phyloP scores from a whole-genome alignment of 2,113 vertebrate genomes.

The Donacobius atricapilla region DNA sequence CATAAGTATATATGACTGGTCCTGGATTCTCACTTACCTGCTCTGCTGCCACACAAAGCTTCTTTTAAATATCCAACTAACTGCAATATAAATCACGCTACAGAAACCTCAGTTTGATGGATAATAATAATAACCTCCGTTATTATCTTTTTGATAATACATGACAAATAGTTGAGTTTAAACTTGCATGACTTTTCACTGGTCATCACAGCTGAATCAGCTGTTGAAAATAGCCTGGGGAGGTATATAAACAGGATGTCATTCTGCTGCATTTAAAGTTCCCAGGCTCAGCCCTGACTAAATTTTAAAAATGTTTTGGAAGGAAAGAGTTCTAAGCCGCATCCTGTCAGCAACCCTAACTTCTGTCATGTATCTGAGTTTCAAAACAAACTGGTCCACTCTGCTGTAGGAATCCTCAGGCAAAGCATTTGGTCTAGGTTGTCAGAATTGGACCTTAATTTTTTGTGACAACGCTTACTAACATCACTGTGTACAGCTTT shows the following conservation, averaged over 20 bases:
- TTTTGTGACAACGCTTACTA: neutral
- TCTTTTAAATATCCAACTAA: neutral
- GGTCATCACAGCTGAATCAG: neutral
- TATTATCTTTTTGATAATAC: neutral
- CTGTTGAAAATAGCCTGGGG: constrained; percentile 31
- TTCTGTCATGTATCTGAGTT: constrained; percentile 26
- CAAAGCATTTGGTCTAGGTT: constrained; percentile 25
- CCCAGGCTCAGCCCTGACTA: neutral
- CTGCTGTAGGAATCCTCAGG: constrained; percentile 1
- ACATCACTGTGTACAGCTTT: neutral
- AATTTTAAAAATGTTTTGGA: constrained; percentile 65
- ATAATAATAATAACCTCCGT: neutral
- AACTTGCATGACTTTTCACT: constrained; percentile 1
- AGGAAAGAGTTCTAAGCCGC: constrained; percentile 31
- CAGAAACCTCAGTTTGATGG: constrained; percentile 7
- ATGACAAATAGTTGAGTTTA: constrained; percentile 30
- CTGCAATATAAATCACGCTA: neutral
- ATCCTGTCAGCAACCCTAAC: constrained; percentile 51
- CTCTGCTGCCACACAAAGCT: neutral
- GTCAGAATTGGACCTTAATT: neutral
- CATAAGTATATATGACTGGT: neutral
- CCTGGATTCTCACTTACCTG: neutral
- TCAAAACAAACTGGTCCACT: neutral
- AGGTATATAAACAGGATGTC: constrained; percentile 6
- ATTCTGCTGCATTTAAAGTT: neutral